Conservation (phyloP, 2,888 invertebrate genomes). For the Pristionchus arcanus region DNA sequence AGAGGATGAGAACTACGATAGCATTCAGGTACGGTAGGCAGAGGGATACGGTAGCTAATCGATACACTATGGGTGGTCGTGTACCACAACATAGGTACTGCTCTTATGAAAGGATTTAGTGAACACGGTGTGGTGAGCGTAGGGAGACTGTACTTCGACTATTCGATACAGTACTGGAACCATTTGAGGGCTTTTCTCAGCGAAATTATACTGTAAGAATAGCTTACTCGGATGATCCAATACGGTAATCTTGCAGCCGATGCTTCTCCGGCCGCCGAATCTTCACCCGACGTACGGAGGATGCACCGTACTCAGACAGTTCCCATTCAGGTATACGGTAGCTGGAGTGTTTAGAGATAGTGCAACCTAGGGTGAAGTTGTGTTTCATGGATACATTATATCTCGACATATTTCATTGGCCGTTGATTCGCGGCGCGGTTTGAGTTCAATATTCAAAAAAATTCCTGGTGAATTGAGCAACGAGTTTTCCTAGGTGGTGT, state of each 20-base stretch:
- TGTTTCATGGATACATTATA: not conserved
- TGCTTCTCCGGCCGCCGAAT: constrained; percentile 48
- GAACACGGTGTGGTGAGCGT: too few relatives aligned
- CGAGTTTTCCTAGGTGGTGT: too few relatives aligned
- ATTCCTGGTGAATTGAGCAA: too few relatives aligned
- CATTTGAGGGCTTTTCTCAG: not conserved
- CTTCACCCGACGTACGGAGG: constrained; percentile 59
- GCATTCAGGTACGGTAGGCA: constrained; percentile 56
- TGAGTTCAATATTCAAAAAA: not conserved
- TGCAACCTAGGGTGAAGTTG: not conserved
- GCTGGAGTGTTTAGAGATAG: not conserved
- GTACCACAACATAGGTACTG: too few relatives aligned
- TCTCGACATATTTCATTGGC: not conserved
- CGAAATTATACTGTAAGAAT: not conserved
- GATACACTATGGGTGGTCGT: not conserved
- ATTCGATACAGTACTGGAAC: not conserved
- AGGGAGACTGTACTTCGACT: not conserved
- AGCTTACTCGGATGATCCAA: not conserved
- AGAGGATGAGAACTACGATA: constrained; percentile 61
- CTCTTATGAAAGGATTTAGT: too few relatives aligned
- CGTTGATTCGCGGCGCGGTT: not conserved
- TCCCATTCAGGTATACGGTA: constrained; percentile 80
- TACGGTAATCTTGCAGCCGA: constrained; percentile 42
- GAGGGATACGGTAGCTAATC: not conserved
- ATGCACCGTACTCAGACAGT: constrained; percentile 82